phyloP scores from a whole-genome alignment of 2,797 vertebrate genomes.

The Myotis pilosus region DNA sequence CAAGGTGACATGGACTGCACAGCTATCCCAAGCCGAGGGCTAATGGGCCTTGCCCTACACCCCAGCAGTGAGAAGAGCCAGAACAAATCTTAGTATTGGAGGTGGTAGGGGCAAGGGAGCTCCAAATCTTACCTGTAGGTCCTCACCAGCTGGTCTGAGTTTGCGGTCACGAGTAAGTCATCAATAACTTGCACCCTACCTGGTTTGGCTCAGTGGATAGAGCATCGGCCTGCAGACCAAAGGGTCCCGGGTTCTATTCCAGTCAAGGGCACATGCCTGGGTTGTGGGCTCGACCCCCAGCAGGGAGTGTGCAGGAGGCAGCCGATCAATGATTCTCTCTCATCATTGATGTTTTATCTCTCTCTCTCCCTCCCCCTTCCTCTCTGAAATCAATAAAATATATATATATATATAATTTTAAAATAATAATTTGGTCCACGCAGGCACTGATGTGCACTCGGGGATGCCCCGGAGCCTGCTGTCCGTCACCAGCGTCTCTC shows the following conservation, averaged over 20 bases:
- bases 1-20: background rate
- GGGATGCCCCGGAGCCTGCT: conserved; percentile 94
- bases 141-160: conserved; percentile 91
- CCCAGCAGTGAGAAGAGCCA: background rate
- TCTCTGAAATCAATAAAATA: too few relatives aligned
- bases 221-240: too few relatives aligned
- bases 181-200: conserved; percentile 86
- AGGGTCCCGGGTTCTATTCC: too few relatives aligned
- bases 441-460: conserved; percentile 90
- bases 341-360: too few relatives aligned
- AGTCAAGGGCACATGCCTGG: too few relatives aligned
- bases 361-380: too few relatives aligned
- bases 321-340: too few relatives aligned
- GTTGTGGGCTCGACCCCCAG: too few relatives aligned
- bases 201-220: too few relatives aligned
- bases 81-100: background rate
- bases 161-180: conserved; percentile 90
- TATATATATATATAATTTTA: too few relatives aligned
- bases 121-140: conserved; percentile 89
- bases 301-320: too few relatives aligned
- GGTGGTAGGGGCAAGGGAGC: background rate
- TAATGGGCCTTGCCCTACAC: background rate
- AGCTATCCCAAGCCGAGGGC: background rate
- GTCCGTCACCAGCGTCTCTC: conserved; percentile 94
- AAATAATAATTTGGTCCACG: conserved; percentile 91